A percentile compares a stretch with the other conserved stretches of the same genome.
Evolutionary conservation across 2,888 invertebrate genomes (phyloP).

Genomic region (Syrista parreyssii): DNA sequence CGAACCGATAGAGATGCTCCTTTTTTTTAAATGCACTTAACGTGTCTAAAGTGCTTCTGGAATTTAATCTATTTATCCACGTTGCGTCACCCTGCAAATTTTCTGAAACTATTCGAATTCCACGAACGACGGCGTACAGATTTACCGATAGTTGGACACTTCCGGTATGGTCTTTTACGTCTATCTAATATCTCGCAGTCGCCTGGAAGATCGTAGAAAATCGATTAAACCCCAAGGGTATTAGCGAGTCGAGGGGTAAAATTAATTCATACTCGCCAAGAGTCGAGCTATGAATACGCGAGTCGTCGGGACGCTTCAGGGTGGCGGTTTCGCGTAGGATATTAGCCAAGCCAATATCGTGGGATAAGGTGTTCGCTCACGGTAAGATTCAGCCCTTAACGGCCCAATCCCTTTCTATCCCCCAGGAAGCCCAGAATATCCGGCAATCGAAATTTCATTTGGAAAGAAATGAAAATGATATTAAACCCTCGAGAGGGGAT

Average conservation of each 20-base stretch:
- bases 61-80: background rate
- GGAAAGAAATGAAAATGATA: background rate
- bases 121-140: background rate
- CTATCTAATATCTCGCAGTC: background rate
- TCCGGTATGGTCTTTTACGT: background rate
- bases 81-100: background rate
- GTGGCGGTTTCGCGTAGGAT: conserved; percentile 10
- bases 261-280: conserved; percentile 41
- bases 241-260: conserved; percentile 13
- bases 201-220: background rate
- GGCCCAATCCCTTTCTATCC: background rate
- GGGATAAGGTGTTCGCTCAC: background rate
- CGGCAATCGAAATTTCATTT: background rate
- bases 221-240: background rate
- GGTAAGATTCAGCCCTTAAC: background rate
- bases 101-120: background rate
- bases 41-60: background rate
- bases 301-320: background rate
- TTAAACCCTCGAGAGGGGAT: background rate
- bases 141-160: background rate
- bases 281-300: conserved; percentile 31
- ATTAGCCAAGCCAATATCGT: background rate
- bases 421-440: background rate
- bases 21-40: background rate
- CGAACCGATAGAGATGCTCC: background rate